Percentiles rank a stretch among this genome's conserved stretches.
phyloP scores from a whole-genome alignment of 2,797 vertebrate genomes.

The Heterohyrax brucei region DNA sequence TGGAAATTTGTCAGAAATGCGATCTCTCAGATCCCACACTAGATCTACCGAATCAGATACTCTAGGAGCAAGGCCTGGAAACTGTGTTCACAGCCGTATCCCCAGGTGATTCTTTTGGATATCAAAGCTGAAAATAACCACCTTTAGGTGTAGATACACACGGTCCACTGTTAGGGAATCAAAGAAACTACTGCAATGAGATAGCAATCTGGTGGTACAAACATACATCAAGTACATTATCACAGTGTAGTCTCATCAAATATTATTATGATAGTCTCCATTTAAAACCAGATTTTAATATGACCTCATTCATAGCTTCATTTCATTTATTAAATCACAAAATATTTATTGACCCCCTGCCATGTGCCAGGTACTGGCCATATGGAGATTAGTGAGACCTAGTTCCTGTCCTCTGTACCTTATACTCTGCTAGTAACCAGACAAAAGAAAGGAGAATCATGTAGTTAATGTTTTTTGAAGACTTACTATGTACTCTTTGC shows the following conservation, averaged over 20 bases:
- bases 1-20: too few relatives aligned
- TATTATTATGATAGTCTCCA: neutral
- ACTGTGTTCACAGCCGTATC: neutral
- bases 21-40: neutral
- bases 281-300: neutral
- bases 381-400: neutral
- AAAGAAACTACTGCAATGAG: neutral
- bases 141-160: neutral
- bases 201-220: neutral
- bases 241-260: neutral
- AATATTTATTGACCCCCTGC: neutral
- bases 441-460: neutral
- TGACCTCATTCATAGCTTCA: slow-evolving; percentile 1
- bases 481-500: neutral
- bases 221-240: neutral
- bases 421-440: neutral
- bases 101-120: neutral
- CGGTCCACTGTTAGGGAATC: neutral
- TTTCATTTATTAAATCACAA: slow-evolving; percentile 30
- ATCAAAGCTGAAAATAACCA: neutral
- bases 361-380: neutral
- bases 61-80: neutral
- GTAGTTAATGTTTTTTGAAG: neutral
- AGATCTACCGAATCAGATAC: neutral
- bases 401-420: neutral